A percentile compares a stretch with the other conserved stretches of the same genome.
Evolutionary conservation across 2,797 vertebrate genomes (phyloP).

Genomic region (Pseudocheirus occidentalis): DNA sequence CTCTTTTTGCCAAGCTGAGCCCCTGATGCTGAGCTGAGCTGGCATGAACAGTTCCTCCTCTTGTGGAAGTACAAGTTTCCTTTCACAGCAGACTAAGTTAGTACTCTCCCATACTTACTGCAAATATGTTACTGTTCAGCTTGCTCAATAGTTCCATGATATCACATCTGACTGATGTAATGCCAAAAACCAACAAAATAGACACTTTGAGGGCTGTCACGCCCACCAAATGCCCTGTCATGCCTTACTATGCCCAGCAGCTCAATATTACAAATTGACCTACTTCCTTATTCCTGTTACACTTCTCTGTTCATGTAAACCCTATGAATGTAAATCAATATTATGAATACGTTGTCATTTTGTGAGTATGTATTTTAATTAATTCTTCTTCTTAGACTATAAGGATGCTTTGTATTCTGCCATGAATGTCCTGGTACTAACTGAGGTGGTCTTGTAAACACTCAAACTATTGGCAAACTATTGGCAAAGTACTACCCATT

Average conservation of each 20-base stretch:
- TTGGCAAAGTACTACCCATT: too few species aligned
- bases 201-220: background rate
- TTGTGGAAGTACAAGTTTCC: background rate
- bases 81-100: background rate
- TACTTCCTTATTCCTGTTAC: background rate
- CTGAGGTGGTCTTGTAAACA: background rate
- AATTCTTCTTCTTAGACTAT: background rate
- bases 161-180: background rate
- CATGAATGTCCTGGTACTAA: background rate
- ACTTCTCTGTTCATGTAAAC: background rate
- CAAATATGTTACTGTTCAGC: background rate
- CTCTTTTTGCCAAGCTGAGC: background rate
- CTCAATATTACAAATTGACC: background rate
- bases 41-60: background rate
- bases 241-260: background rate
- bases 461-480: background rate
- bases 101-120: background rate
- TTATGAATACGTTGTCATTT: too few species aligned
- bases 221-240: background rate
- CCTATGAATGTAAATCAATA: too few species aligned
- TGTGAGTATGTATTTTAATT: background rate
- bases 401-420: background rate
- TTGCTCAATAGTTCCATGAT: background rate
- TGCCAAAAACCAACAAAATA: background rate
- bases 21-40: background rate